Percentiles rank a stretch among this genome's conserved stretches.
phyloP scores from a whole-genome alignment of 1,140 invertebrate genomes.

The Atta cephalotes region DNA sequence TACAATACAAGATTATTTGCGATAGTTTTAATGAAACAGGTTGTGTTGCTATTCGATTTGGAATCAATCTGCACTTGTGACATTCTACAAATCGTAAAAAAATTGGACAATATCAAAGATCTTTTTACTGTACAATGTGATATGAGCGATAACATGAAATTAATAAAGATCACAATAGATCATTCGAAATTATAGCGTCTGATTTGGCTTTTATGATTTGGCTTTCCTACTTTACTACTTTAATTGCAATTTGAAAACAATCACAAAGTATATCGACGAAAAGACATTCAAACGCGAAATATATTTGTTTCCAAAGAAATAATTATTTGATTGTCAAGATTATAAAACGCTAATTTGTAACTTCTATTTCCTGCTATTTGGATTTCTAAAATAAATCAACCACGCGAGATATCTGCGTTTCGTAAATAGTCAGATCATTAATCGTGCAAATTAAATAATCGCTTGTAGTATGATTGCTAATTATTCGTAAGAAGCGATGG shows the following conservation, averaged over 20 bases:
- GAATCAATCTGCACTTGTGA: background rate
- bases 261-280: background rate
- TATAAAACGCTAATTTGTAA: background rate
- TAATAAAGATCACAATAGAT: background rate
- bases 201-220: background rate
- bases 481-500: background rate
- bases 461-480: background rate
- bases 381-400: conserved; percentile 12
- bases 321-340: background rate
- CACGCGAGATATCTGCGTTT: background rate
- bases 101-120: background rate
- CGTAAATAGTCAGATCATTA: background rate
- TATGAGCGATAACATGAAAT: background rate
- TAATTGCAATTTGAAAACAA: background rate
- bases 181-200: background rate
- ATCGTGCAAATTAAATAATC: background rate
- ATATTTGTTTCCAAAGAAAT: background rate
- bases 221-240: background rate
- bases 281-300: background rate
- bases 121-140: background rate
- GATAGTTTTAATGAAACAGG: background rate
- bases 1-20: background rate
- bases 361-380: background rate
- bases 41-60: background rate
- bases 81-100: background rate